Conservation (phyloP, 1,140 invertebrate species). For the Ceratosolen solmsi region DNA sequence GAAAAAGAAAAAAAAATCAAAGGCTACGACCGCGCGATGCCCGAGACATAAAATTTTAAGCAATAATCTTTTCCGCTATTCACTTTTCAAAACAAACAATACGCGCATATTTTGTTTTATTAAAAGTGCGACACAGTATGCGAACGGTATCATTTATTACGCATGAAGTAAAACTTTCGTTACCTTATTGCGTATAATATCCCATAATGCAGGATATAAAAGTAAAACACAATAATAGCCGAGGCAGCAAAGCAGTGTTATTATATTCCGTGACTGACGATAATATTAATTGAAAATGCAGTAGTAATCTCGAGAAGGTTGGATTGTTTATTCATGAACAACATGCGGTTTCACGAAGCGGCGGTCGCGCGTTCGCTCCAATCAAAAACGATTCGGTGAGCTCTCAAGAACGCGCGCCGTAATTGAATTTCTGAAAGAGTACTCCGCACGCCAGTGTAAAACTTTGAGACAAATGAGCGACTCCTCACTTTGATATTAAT, state of each 20-base stretch:
- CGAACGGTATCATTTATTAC: not conserved
- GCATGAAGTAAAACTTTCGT: not conserved
- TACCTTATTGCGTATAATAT: not conserved
- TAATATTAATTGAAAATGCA: conserved; percentile 43
- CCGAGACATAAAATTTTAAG: not conserved
- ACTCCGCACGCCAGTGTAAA: conserved; percentile 15
- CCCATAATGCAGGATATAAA: not conserved
- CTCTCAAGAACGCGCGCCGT: not conserved
- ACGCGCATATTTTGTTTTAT: not conserved
- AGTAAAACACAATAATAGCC: conserved; percentile 2
- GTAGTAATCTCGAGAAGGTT: conserved; percentile 30
- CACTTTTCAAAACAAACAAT: not conserved
- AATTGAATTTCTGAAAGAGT: conserved; percentile 53
- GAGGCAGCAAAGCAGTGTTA: conserved; percentile 10
- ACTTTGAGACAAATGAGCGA: conserved; percentile 23
- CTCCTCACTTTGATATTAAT: conserved; percentile 49
- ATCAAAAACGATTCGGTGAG: conserved; percentile 44
- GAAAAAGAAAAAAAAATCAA: not conserved
- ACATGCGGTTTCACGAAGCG: conserved; percentile 11
- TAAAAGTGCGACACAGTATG: not conserved
- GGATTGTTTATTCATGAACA: conserved; percentile 46
- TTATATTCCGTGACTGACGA: conserved; percentile 29
- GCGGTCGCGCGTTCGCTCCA: not conserved
- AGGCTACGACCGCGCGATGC: not conserved
- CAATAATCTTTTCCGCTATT: not conserved